Base-by-base conservation (phyloP, 2,113 vertebrate species). In the Pipra filicauda region DNA sequence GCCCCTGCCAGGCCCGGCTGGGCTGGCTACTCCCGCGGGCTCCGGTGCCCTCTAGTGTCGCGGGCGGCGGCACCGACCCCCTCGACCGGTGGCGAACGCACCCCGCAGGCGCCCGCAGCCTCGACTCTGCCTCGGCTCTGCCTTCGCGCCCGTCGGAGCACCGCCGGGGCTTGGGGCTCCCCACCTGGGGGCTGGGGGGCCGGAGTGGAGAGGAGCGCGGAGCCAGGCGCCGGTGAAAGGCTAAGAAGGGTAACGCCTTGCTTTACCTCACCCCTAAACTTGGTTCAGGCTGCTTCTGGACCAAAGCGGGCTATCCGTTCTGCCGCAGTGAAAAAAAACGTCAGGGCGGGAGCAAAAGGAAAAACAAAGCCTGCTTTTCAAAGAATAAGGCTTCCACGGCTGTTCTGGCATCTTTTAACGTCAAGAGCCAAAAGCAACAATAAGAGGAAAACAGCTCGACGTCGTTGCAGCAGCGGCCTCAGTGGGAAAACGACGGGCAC, bases 21-120 rank as follows among this genome's bases (percentile, higher is more conserved):
- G 11, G 57, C 54, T 3, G 75, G 51, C 76, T 23, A 58, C 91
- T 96, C 54, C 77, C 41, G 73, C 77, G 93, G 96, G 81, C 95
- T 96, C 51, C 96, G 91, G 15, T 96, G 96, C 95, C 95, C 95
- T 89, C 96, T 96, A 97, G 95, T 71, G 95, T 91, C 80, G 9
- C 76, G 48, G 81, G 54, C 14, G 57, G 57, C 31, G 78, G 49
- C 71, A 41, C 62, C 27, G 43, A 41, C 16, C 26, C 24, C 39
- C 43, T 9, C 27, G 55, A 44, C 54, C 17, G 64, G 73, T 17
- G 11, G 4, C 3, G 61, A 10, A 12, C n/a, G 71, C 83, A 5
- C 8, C 26, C 48, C 44, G 54, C 62, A 9, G 67, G 24, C 16
- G 16, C 30, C 24, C 35, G 28, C 64, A 7, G 16, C 15, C 51